Conservation (phyloP, 1,140 invertebrate species). For the Gryllus bimaculatus region DNA sequence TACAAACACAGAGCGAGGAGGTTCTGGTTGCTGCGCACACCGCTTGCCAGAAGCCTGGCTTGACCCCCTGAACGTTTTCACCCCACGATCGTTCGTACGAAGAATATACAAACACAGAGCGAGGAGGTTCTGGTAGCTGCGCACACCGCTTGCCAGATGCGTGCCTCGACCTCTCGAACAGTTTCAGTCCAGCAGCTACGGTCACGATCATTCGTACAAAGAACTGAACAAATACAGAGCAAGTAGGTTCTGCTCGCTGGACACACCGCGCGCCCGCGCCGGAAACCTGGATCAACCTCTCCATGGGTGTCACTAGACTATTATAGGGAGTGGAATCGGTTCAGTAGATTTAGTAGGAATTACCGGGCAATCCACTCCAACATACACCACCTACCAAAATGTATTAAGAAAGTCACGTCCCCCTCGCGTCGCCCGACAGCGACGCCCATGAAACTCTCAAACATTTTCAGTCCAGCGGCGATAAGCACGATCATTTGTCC, state of each 20-base stretch:
- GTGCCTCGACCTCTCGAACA: neutral
- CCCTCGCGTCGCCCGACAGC: too few relatives aligned
- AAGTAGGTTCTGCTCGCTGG: conserved; percentile 33
- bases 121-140: conserved; percentile 33
- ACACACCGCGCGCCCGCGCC: too few relatives aligned
- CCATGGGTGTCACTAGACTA: neutral
- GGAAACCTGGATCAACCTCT: too few relatives aligned
- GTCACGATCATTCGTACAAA: conserved; percentile 26
- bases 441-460: too few relatives aligned
- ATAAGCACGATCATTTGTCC: too few relatives aligned
- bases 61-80: neutral
- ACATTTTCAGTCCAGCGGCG: too few relatives aligned
- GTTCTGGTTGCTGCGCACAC: conserved; percentile 17
- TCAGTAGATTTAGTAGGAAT: neutral
- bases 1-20: conserved; percentile 55
- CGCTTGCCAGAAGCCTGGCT: neutral
- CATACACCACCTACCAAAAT: too few relatives aligned
- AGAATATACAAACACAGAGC: conserved; percentile 56
- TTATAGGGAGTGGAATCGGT: neutral
- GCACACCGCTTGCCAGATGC: neutral
- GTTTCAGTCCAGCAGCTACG: too few relatives aligned
- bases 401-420: too few relatives aligned
- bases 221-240: conserved; percentile 55
- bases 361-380: too few relatives aligned
- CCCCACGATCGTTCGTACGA: neutral